Percentiles rank a stretch among this genome's conserved stretches.
Conservation (phyloP, 35 echinoderm and acorn worm species). For the Acanthaster planci region DNA sequence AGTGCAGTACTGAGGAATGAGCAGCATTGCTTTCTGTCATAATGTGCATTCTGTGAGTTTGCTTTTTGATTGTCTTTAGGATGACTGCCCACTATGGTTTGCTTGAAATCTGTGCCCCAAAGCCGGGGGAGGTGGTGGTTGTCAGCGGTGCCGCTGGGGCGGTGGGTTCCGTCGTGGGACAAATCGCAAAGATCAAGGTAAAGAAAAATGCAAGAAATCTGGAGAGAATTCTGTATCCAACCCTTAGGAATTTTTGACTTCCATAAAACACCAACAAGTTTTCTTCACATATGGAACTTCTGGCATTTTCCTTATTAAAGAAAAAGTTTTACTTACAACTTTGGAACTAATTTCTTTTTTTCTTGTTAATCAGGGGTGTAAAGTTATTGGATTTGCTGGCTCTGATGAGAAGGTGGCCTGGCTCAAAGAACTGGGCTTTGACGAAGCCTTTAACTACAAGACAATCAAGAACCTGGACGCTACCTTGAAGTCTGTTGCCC, state of each 20-base stretch:
- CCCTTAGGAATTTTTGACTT: too few relatives aligned
- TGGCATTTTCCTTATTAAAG: too few relatives aligned
- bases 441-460: constrained; percentile 92
- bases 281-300: too few relatives aligned
- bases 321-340: too few relatives aligned
- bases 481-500: constrained; percentile 62
- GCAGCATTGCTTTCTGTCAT: too few relatives aligned
- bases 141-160: constrained; percentile 85
- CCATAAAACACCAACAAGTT: too few relatives aligned
- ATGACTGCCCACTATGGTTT: constrained; percentile 77
- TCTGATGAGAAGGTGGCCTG: constrained; percentile 78
- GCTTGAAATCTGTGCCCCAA: constrained; percentile 44
- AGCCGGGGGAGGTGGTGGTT: constrained; percentile 65
- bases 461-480: constrained; percentile 55
- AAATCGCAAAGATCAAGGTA: constrained; percentile 87
- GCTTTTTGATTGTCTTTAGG: constrained; percentile 3
- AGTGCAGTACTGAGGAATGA: neutral
- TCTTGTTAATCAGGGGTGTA: too few relatives aligned
- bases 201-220: too few relatives aligned
- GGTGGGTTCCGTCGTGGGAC: constrained; percentile 79
- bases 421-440: constrained; percentile 83
- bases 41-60: too few relatives aligned
- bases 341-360: too few relatives aligned
- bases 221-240: too few relatives aligned
- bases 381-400: constrained; percentile 79